Conservation (phyloP, 2,113 vertebrate species). For the Calyptommatus sinebrachiatus region DNA sequence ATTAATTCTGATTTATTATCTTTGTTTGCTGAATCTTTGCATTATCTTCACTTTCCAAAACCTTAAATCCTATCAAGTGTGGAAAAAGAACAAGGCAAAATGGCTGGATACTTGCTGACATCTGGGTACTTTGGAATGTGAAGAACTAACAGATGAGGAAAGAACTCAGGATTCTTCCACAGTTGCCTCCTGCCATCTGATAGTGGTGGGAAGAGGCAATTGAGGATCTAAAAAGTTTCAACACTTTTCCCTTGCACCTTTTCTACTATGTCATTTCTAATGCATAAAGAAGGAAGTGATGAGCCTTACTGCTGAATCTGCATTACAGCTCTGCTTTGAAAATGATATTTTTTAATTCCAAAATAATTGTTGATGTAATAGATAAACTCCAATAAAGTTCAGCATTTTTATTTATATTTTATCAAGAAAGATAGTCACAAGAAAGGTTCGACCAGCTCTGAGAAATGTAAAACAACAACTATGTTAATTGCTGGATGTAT, state of each 20-base stretch:
- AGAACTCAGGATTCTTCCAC: background rate
- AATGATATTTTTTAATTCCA: background rate
- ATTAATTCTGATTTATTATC: no score
- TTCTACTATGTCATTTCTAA: background rate
- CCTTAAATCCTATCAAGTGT: no score
- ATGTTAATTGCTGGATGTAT: conserved; percentile 5
- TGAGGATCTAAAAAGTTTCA: no score
- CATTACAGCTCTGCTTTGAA: background rate
- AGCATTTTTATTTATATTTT: background rate
- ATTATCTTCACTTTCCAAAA: no score
- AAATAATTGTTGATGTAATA: background rate
- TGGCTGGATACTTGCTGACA: no score
- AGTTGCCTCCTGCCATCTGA: background rate
- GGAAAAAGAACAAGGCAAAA: no score
- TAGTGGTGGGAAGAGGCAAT: no score
- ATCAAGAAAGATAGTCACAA: background rate
- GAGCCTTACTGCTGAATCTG: conserved; percentile 12
- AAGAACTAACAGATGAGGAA: no score
- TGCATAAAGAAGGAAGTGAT: background rate
- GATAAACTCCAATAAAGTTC: background rate
- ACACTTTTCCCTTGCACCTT: no score
- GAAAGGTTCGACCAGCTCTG: background rate
- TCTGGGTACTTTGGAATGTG: no score
- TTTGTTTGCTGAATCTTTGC: no score
- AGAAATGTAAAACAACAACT: background rate